These are phyloP conservation scores for Picus viridis DNA, from an alignment of 2,797 vertebrate genomes.

Conservation along the genomic window DNA sequence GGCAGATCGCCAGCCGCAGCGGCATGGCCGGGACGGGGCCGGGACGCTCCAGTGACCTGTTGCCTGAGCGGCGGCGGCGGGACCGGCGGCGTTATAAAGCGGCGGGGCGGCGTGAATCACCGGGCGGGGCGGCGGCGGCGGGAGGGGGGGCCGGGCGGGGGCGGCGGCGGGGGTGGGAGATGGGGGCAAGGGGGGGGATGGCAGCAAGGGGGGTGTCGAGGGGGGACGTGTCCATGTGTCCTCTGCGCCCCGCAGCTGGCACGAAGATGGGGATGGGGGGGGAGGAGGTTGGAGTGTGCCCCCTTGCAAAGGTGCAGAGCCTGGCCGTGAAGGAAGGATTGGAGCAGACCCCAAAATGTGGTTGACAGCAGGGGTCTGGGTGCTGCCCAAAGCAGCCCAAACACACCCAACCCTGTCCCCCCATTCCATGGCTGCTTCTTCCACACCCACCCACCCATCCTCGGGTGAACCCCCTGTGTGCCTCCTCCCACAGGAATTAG, in stretches of 20 bases:
- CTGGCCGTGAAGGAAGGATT: neutral
- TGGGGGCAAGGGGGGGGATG: neutral
- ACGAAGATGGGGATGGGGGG: neutral
- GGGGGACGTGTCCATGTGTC: neutral
- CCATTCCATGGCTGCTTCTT: neutral
- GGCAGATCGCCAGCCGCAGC: slow-evolving; percentile 26
- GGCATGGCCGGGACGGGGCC: slow-evolving; percentile 3
- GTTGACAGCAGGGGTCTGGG: neutral
- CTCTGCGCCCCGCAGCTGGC: neutral
- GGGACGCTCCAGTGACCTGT: slow-evolving; percentile 22
- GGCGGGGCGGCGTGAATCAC: slow-evolving; percentile 13
- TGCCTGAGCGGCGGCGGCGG: slow-evolving; percentile 15
- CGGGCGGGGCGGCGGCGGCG: neutral
- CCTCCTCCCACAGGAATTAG: neutral
- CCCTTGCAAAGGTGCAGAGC: neutral
- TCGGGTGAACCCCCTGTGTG: neutral
- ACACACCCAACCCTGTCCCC: no score
- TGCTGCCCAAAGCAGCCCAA: neutral
- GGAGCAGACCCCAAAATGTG: accelerated
- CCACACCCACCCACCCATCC: neutral
- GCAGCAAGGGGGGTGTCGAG: neutral
- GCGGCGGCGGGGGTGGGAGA: neutral
- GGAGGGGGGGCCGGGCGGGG: neutral
- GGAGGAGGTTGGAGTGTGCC: neutral
- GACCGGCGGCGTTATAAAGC: slow-evolving; percentile 5